These are phyloP conservation scores for Aphelocoma californica DNA, from an alignment of 2,797 vertebrate species.

Conservation along the genomic window DNA sequence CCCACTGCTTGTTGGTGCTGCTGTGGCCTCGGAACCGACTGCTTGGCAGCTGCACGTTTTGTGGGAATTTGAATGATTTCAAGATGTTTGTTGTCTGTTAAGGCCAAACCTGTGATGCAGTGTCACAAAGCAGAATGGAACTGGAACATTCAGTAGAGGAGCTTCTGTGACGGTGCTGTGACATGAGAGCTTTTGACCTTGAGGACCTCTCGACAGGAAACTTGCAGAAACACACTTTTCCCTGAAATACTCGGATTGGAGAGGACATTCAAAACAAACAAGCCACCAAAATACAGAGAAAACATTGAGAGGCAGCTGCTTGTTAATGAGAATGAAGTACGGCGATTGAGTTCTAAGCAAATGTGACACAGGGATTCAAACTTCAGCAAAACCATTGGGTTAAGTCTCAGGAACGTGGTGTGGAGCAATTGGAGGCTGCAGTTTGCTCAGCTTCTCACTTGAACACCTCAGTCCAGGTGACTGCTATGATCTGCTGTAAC, in stretches of 20 bases:
- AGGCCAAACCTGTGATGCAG: background rate
- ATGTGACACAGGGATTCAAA: background rate
- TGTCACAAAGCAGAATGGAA: background rate
- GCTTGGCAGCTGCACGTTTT: background rate
- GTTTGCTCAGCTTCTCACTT: background rate
- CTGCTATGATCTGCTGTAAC: background rate
- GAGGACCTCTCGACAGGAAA: background rate
- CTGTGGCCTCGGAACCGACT: background rate
- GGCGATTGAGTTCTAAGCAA: background rate
- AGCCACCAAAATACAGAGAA: background rate
- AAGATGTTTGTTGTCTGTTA: background rate
- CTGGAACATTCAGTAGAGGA: background rate
- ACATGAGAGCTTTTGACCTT: background rate
- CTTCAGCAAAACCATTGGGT: background rate
- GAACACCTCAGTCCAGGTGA: background rate
- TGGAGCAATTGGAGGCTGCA: background rate
- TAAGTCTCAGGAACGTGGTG: background rate
- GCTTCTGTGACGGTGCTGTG: background rate
- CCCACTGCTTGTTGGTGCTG: background rate
- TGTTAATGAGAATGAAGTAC: background rate
- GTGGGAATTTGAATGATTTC: background rate
- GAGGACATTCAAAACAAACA: background rate
- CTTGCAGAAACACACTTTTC: background rate
- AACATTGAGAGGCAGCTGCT: background rate
- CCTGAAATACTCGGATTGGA: rapidly evolving